A percentile compares a stretch with the other conserved stretches of the same genome.
These are phyloP conservation scores for Trachelus iudaicus DNA, from an alignment of 2,888 invertebrate genomes.

Conservation along the genomic window DNA sequence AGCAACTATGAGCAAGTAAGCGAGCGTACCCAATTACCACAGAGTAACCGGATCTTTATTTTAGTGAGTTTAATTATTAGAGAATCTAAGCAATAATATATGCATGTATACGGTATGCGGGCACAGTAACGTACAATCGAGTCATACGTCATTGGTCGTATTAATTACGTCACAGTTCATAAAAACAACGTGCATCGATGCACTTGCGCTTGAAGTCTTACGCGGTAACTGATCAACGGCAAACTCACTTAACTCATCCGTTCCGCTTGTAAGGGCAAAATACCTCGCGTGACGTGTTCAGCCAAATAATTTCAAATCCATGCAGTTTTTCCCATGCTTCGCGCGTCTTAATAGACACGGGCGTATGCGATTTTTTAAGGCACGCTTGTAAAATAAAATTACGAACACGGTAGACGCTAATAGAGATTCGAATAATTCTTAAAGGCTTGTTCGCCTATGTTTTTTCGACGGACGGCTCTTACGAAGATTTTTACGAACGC, in stretches of 20 bases:
- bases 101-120: neutral
- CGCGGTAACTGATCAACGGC: neutral
- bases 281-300: neutral
- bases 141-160: neutral
- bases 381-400: neutral
- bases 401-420: neutral
- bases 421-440: neutral
- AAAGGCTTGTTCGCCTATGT: neutral
- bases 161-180: neutral
- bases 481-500: neutral
- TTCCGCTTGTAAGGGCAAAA: neutral
- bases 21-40: neutral
- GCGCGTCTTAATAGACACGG: neutral
- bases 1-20: neutral
- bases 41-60: neutral
- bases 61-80: neutral
- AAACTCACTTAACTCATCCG: neutral
- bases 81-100: neutral
- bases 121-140: neutral
- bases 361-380: neutral
- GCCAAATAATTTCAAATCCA: neutral
- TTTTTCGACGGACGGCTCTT: neutral
- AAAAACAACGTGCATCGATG: neutral
- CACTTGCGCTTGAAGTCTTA: neutral
- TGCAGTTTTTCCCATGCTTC: no score